Percentiles rank a stretch among this genome's conserved stretches.
Evolutionary conservation across 2,797 vertebrate genomes (phyloP).

Genomic region (Choloepus didactylus): DNA sequence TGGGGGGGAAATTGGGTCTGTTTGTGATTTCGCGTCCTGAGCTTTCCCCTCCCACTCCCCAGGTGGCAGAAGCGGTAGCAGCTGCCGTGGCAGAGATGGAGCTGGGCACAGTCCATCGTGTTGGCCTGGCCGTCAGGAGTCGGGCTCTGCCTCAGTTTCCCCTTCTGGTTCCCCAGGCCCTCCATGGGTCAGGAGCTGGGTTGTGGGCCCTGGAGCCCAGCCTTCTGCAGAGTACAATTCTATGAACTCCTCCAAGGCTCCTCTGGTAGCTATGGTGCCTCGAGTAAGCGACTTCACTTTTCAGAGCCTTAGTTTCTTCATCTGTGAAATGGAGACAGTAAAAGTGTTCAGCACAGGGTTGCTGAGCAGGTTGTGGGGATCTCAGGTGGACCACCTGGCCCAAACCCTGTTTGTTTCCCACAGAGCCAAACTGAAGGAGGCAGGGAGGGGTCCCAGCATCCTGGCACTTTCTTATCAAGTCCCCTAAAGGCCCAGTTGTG

Average conservation of each 20-base stretch:
- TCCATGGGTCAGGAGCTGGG: background rate
- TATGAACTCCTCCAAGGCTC: background rate
- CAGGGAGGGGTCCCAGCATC: too few species aligned
- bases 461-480: background rate
- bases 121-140: too few species aligned
- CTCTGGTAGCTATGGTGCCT: too few species aligned
- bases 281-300: too few species aligned
- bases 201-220: background rate
- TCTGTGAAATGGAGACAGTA: background rate
- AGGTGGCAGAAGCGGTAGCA: background rate
- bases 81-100: background rate
- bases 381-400: background rate
- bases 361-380: too few species aligned
- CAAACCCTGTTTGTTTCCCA: background rate
- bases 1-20: conserved; percentile 67
- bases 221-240: too few species aligned
- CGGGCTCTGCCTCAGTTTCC: background rate
- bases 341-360: background rate
- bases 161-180: background rate
- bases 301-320: background rate
- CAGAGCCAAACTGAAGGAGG: background rate
- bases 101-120: background rate
- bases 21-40: conserved; percentile 77
- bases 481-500: background rate
- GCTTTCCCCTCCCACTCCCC: background rate